Evolutionary conservation across 2,113 vertebrate species (phyloP).

Genomic region (Stegastes partitus): DNA sequence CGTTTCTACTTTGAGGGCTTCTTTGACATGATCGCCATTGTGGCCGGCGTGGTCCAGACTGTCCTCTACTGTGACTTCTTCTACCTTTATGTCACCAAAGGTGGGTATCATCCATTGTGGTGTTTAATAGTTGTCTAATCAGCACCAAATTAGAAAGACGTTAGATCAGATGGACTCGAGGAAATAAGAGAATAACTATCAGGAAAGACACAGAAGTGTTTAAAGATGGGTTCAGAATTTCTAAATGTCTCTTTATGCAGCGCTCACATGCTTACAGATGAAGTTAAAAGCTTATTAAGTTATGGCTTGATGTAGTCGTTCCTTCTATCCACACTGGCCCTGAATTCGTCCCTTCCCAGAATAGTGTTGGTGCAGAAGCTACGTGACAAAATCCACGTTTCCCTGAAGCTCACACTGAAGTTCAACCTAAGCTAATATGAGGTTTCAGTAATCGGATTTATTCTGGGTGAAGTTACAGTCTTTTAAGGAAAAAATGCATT

Average conservation of each 20-base stretch:
- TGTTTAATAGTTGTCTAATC: too few species aligned
- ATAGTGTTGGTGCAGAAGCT: background rate
- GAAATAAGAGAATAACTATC: background rate
- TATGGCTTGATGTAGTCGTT: background rate
- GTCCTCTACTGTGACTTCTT: conserved; percentile 99
- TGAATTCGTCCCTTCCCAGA: background rate
- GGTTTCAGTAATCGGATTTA: background rate
- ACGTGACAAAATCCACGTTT: conserved; percentile 4
- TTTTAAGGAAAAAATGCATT: too few species aligned
- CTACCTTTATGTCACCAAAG: conserved; percentile 99
- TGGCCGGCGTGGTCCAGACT: conserved; percentile 97
- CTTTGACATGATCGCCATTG: conserved; percentile 98
- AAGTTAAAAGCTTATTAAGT: background rate
- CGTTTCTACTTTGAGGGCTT: conserved; percentile 99
- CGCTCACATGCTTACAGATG: background rate
- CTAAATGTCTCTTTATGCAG: background rate
- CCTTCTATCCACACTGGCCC: background rate
- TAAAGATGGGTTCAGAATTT: background rate
- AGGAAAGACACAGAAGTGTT: background rate
- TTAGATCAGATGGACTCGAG: too few species aligned
- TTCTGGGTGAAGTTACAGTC: background rate
- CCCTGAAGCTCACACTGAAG: conserved; percentile 5
- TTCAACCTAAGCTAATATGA: conserved; percentile 34
- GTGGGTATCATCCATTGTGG: conserved; percentile 75
- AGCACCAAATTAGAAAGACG: too few species aligned